Evolutionary conservation across 1,140 invertebrate genomes (phyloP), one percentile per base, ranked within the genome.

Genomic region (Spodoptera frugiperda): DNA sequence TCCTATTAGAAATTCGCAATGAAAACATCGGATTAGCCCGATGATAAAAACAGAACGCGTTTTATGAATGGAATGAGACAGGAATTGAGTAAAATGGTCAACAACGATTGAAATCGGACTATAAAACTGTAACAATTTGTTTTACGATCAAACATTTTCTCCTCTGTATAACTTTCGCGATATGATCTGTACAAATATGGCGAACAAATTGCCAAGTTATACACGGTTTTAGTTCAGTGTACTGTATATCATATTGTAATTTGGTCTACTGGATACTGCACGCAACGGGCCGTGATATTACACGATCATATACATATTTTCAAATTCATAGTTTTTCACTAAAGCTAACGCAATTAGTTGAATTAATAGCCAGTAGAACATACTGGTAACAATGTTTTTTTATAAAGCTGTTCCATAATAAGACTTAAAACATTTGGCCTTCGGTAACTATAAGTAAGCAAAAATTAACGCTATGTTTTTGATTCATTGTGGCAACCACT

Each of bases 241-340:
- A 61, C 68, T 55, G 33, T 72, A 21, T 68, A 49, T 51, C 30
- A 21, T 75, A 25, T 76, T 68, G 71, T 51, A 78, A 78, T n/a
- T 51, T 72, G 78, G 51, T 72, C 68, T 57, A 72, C 12, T 54
- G 57, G 75, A 14, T 80, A 76, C 49, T 44, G 73, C 33, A 79
- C 33, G 54, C 67, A 59, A 59, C 51, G 53, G 65, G 25, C 55
- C 79, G 79, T 83, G 61, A 54, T 70, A 81, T 78, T 73, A 68
- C 73, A 49, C 21, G 30, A 72, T 78, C 72, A 76, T 61, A 55
- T 55, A 39, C 9, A 39, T 10, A 39, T 39, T 39, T 55, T 71
- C 39, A 44, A 71, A 71, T 71, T 71, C 68, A 44, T 6, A 17
- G 55, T 71, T 55, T 71, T 71, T 71, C 49, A 67, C 19, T 68